Evolutionary conservation across 2,797 vertebrate genomes (phyloP), one percentile per base, ranked within the genome.

Genomic region (Oophaga sylvatica): DNA sequence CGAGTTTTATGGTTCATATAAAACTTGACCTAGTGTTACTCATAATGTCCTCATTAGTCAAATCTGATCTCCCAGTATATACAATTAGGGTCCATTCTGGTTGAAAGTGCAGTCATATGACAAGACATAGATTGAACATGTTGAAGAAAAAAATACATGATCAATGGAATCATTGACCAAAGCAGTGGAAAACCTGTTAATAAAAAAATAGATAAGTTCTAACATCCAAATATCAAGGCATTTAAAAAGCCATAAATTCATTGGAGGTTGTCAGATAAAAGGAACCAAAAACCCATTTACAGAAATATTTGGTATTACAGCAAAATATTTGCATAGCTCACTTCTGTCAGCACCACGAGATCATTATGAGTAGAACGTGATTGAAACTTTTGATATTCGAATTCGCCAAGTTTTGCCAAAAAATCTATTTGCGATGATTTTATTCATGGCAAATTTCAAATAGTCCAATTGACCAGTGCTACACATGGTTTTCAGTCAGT

Each of bases 1-100:
- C 78, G 53, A 48, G 45, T 70, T 82, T 82, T 57, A 70, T 70
- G 63, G 35, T 56, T 68, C 65, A 68, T 63, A 81, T 81, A 67
- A 81, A 81, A 60, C 56, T 29, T 60, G 57, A 41, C 62, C 57
- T 31, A 19, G 26, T 5, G 35, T 26, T 31, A n/a, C 13, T 60
- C 20, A n/a, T 22, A 41, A 62, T 80, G 19, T 63, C 57, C 12
- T n/a, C 29, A 80, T 63, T 60, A 80, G 59, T 60, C 78, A 63
- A 80, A 80, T 41, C 17, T 62, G 12, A 80, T 80, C 59, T 63
- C 31, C 13, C 9, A 62, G 29, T 62, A 62, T 19, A 59, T 57
- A 13, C 78, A 60, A 41, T 75, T 12, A 75, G 35, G 17, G 35
- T 41, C 20, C 68, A 35, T 35, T 19, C 10, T 35, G 12, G 29